These are phyloP conservation scores for Anguilla obscura DNA, from an alignment of 2,797 vertebrate species.

Conservation along the genomic window DNA sequence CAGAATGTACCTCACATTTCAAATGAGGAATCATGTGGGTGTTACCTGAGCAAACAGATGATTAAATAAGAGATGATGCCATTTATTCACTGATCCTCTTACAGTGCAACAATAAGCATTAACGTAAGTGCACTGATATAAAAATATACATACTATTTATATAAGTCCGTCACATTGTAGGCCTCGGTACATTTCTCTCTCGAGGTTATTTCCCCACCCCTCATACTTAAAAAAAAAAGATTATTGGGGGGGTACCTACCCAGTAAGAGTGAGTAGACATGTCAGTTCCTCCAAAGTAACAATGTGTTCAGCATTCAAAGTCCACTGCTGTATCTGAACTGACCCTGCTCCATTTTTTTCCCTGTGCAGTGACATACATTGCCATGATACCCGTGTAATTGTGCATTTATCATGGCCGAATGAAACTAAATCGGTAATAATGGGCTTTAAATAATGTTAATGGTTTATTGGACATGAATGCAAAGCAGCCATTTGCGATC, in stretches of 20 bases:
- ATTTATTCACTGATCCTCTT: background rate
- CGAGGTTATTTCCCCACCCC: background rate
- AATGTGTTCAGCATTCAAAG: slow-evolving; percentile 2
- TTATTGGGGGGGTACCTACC: background rate
- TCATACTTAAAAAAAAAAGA: background rate
- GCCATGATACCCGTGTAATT: slow-evolving; percentile 3
- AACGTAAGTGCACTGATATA: background rate
- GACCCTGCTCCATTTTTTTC: background rate
- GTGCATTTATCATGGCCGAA: background rate
- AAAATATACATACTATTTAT: background rate
- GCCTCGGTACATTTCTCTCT: background rate
- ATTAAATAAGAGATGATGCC: background rate
- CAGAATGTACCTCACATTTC: background rate
- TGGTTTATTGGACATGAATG: slow-evolving; percentile 9
- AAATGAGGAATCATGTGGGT: background rate
- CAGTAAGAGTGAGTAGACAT: background rate
- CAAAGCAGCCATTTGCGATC: background rate
- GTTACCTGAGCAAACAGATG: background rate
- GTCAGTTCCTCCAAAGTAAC: background rate
- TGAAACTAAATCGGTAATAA: slow-evolving; percentile 14
- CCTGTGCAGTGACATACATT: slow-evolving; percentile 2
- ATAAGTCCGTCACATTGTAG: background rate
- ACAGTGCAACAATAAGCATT: background rate
- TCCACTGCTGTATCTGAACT: background rate
- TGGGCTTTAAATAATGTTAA: slow-evolving; percentile 19